phyloP scores from a whole-genome alignment of 64 coral and sea anemone species.

The Pocillopora damicornis region DNA sequence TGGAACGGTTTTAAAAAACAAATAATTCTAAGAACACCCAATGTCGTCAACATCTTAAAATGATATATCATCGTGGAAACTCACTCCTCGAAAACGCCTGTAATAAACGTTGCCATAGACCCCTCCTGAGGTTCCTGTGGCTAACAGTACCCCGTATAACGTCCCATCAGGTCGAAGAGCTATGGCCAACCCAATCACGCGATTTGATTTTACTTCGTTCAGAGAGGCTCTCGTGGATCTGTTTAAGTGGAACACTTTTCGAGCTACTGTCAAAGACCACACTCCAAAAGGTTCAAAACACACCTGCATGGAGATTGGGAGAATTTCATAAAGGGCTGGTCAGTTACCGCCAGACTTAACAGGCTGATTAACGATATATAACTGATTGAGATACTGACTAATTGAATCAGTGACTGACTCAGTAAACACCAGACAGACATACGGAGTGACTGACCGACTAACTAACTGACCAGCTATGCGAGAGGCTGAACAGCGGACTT shows the following conservation, averaged over 20 bases:
- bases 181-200: slow-evolving; percentile 50
- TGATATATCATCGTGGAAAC: slow-evolving; percentile 56
- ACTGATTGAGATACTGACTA: background rate
- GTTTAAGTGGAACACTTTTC: slow-evolving; percentile 81
- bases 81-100: slow-evolving; percentile 57
- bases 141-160: slow-evolving; percentile 46
- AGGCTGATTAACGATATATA: background rate
- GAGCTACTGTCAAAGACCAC: slow-evolving; percentile 68
- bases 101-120: slow-evolving; percentile 62
- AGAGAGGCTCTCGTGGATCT: slow-evolving; percentile 78
- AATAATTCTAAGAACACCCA: background rate
- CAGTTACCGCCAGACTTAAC: background rate
- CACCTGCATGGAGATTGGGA: slow-evolving; percentile 34
- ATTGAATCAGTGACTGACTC: background rate
- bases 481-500: no score
- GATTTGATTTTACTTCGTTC: slow-evolving; percentile 45
- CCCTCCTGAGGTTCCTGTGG: slow-evolving; percentile 51
- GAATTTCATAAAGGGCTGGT: background rate
- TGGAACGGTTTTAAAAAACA: no score
- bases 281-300: slow-evolving; percentile 84
- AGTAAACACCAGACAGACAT: background rate
- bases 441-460: background rate
- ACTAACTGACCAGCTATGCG: background rate
- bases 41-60: background rate
- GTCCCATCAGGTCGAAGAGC: slow-evolving; percentile 38